Evolutionary conservation across 2,797 vertebrate genomes (phyloP).

Genomic region (Sebastes alutus): DNA sequence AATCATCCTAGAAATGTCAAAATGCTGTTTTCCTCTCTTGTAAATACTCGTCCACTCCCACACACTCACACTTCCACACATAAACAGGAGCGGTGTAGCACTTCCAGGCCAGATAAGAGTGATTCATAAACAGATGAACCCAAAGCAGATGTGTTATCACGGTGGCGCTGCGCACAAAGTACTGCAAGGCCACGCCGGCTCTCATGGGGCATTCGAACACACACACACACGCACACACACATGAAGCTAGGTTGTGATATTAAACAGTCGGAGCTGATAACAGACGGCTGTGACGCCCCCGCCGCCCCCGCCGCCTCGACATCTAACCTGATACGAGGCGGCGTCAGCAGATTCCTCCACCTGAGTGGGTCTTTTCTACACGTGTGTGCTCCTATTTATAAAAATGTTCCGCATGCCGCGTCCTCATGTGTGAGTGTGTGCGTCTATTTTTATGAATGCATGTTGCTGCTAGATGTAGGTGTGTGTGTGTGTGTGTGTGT

Average conservation of each 20-base stretch:
- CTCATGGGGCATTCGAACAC: slow-evolving; percentile 46
- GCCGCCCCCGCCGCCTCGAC: slow-evolving; percentile 62
- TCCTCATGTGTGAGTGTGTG: slow-evolving; percentile 29
- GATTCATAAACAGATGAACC: slow-evolving; percentile 79
- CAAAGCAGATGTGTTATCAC: slow-evolving; percentile 77
- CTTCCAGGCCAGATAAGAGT: slow-evolving; percentile 68
- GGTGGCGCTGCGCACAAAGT: slow-evolving; percentile 61
- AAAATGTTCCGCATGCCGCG: slow-evolving; percentile 15
- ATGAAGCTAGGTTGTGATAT: slow-evolving; percentile 56
- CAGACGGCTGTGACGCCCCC: slow-evolving; percentile 51
- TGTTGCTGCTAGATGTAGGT: slow-evolving; percentile 25
- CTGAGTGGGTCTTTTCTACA: slow-evolving; percentile 65
- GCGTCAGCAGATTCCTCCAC: slow-evolving; percentile 86
- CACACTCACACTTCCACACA: slow-evolving; percentile 3
- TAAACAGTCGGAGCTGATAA: slow-evolving; percentile 77
- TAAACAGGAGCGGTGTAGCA: slow-evolving; percentile 45
- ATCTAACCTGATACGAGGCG: slow-evolving; percentile 75
- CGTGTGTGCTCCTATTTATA: slow-evolving; percentile 42
- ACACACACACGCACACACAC: slow-evolving; percentile 29
- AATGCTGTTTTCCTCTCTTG: slow-evolving; percentile 36
- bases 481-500: slow-evolving; percentile 23
- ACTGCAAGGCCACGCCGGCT: slow-evolving; percentile 67
- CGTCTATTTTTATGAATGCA: slow-evolving; percentile 47
- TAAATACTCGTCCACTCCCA: slow-evolving; percentile 48
- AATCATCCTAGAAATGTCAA: background rate